These are phyloP conservation scores for Neoniphon sammara DNA, from an alignment of 2,797 vertebrate genomes.

Conservation along the genomic window DNA sequence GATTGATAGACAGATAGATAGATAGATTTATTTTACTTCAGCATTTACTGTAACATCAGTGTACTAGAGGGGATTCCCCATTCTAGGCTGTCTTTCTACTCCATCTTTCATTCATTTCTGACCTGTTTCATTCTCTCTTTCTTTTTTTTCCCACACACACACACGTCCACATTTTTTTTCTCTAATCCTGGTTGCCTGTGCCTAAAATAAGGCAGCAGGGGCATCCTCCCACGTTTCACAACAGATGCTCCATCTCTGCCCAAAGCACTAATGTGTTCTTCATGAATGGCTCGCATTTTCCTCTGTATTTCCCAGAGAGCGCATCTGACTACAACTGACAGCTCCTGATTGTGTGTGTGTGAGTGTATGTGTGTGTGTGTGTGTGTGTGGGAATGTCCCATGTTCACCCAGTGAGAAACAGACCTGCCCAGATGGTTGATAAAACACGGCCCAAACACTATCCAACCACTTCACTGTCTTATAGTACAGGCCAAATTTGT, in stretches of 20 bases:
- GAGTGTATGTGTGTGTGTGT: constrained; percentile 18
- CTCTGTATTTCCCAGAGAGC: constrained; percentile 9
- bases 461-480: too few relatives aligned
- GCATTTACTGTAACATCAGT: too few relatives aligned
- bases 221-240: constrained; percentile 21
- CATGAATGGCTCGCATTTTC: constrained; percentile 43
- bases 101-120: too few relatives aligned
- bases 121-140: too few relatives aligned
- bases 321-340: constrained; percentile 38
- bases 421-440: too few relatives aligned
- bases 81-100: too few relatives aligned
- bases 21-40: too few relatives aligned
- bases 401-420: too few relatives aligned
- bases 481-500: too few relatives aligned
- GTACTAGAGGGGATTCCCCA: too few relatives aligned
- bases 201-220: neutral
- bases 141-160: too few relatives aligned
- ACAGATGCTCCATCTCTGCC: constrained; percentile 60
- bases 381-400: neutral
- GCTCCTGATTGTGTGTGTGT: constrained; percentile 31
- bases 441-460: too few relatives aligned
- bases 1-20: neutral
- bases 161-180: neutral
- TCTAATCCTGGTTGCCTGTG: constrained; percentile 7
- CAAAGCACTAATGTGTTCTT: constrained; percentile 53